Evolutionary conservation across 2,113 vertebrate genomes (phyloP), one percentile per base, ranked within the genome.

Genomic region (Ranitomeya imitator): DNA sequence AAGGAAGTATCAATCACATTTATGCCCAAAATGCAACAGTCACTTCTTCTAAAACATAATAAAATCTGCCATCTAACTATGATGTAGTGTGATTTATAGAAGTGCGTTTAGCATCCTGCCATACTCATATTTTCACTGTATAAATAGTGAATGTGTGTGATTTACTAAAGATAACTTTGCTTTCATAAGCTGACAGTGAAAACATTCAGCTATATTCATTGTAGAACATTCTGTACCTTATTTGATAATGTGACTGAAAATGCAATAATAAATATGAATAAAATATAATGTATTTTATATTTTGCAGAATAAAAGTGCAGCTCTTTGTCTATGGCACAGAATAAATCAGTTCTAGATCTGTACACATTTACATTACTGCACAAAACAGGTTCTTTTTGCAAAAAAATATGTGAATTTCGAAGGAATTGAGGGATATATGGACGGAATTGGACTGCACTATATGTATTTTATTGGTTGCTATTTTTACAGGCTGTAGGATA

Each of bases 171-270:
- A 85, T 67, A 89, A 76, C 71, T 60, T 85, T 54, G 37, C 65
- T 81, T 88, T 82, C 51, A 76, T 65, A 88, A 76, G 79, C 51
- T 67, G 59, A 85, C 81, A 84, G 69, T 69, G 18, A 85, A 84
- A 85, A 26, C 59, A 85, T 85, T 85, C 45, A 12, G 54, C 84
- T 83, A 67, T 79, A 85, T 89, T 85, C 82, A 79, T 85, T 67
- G 82, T 79, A 85, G 71, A 89, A 89, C 74, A 89, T 79, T 85
- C 21, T 79, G 87, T 79, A 69, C 73, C 73, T 69, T 79, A 89
- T 78, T 85, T 55, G 59, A 79, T 85, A 85, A 85, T 89, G 82
- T 85, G 73, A 51, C 60, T 89, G 55, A 76, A 88, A 83, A 82
- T 61, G 31, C 74, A 67, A 67, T 82, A 79, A 79, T 83, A 88